phyloP scores from a whole-genome alignment of 2,888 invertebrate genomes.

The Eilema depressum region DNA sequence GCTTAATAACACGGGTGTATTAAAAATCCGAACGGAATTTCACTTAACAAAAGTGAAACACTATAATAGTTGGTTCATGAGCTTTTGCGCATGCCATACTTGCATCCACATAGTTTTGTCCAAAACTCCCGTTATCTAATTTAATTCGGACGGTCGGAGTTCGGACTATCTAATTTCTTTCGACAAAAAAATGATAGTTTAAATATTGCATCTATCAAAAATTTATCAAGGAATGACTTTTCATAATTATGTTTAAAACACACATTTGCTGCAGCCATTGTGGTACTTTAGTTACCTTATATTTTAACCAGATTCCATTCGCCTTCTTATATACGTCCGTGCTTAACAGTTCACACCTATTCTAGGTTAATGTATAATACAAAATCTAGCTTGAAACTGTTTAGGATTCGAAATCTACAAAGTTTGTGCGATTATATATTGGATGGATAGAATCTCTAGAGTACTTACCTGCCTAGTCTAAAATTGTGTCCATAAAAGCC shows the following conservation, averaged over 20 bases:
- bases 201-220: no score
- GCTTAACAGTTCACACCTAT: not conserved
- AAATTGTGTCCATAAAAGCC: slow-evolving; percentile 26
- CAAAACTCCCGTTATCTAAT: no score
- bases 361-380: slow-evolving; percentile 31
- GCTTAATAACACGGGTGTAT: not conserved
- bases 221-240: no score
- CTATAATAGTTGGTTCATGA: no score
- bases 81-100: no score
- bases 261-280: no score
- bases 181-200: no score
- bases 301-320: not conserved
- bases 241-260: no score
- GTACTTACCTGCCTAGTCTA: slow-evolving; percentile 26
- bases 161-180: no score
- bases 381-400: slow-evolving; percentile 27
- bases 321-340: not conserved
- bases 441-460: slow-evolving; percentile 20
- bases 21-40: not conserved
- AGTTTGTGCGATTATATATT: slow-evolving; percentile 6
- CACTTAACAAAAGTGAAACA: not conserved
- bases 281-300: not conserved
- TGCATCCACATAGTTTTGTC: no score
- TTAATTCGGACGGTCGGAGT: no score
- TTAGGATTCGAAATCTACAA: not conserved